Conservation (phyloP, 2,888 invertebrate species). For the Crematogaster levior region DNA sequence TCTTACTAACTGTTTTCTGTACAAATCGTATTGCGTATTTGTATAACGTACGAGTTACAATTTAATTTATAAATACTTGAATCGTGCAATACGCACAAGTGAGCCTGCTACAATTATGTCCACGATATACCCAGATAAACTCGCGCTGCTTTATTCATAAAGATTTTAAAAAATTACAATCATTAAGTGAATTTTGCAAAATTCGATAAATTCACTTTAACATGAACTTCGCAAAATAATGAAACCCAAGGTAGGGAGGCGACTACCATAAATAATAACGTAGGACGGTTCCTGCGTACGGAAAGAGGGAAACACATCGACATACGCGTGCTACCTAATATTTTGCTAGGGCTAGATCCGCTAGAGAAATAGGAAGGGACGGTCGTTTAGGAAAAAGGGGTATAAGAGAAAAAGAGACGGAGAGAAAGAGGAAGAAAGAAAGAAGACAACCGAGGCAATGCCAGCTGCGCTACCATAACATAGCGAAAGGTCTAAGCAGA, state of each 20-base stretch:
- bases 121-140: neutral
- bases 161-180: neutral
- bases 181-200: neutral
- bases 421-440: conserved; percentile 51
- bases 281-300: neutral
- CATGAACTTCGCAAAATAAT: neutral
- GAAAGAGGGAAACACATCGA: conserved; percentile 16
- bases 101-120: neutral
- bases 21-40: neutral
- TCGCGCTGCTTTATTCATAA: neutral
- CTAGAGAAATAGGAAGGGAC: conserved; percentile 69
- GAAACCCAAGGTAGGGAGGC: neutral
- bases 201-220: neutral
- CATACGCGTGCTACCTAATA: conserved; percentile 64
- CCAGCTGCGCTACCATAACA: conserved; percentile 83
- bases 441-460: conserved; percentile 71
- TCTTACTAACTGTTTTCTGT: neutral
- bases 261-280: conserved; percentile 21
- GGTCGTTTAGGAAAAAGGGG: conserved; percentile 65
- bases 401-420: conserved; percentile 46
- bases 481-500: conserved; percentile 76
- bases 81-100: neutral
- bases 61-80: neutral
- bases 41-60: neutral
- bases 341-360: conserved; percentile 75